Percentiles rank a stretch among this genome's conserved stretches.
phyloP scores from a whole-genome alignment of 2,113 vertebrate species.

The Callospermophilus lateralis region DNA sequence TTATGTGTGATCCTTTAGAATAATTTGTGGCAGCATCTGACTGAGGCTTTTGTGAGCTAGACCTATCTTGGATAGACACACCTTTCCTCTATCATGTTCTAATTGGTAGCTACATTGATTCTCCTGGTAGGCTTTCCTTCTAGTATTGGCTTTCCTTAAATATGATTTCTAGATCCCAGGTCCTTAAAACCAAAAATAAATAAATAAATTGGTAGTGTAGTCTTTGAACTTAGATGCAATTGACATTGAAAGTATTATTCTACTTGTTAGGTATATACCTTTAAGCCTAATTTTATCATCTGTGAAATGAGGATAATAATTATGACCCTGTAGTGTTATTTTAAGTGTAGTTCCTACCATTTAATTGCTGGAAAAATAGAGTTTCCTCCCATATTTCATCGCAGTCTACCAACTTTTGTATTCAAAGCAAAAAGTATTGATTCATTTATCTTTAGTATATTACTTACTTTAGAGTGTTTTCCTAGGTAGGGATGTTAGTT shows the following conservation, averaged over 20 bases:
- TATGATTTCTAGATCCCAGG: slow-evolving; percentile 40
- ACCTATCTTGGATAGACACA: neutral
- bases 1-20: slow-evolving; percentile 12
- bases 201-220: neutral
- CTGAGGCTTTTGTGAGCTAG: neutral
- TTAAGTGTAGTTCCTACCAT: neutral
- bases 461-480: slow-evolving; percentile 33
- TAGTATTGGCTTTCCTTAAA: neutral
- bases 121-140: neutral
- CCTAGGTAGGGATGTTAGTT: neutral
- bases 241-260: slow-evolving; percentile 18
- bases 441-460: neutral
- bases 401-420: slow-evolving; percentile 9
- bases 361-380: slow-evolving; percentile 48
- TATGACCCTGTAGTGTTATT: neutral
- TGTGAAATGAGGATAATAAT: slow-evolving; percentile 48
- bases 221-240: slow-evolving; percentile 40
- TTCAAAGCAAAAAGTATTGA: slow-evolving; percentile 36
- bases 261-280: slow-evolving; percentile 39
- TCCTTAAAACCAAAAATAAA: slow-evolving; percentile 38
- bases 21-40: slow-evolving; percentile 33
- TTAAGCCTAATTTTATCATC: slow-evolving; percentile 44
- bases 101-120: neutral
- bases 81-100: slow-evolving; percentile 12
- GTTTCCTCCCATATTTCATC: neutral